Evolutionary conservation across 2,888 invertebrate genomes (phyloP).

Genomic region (Neoscelio sp.): DNA sequence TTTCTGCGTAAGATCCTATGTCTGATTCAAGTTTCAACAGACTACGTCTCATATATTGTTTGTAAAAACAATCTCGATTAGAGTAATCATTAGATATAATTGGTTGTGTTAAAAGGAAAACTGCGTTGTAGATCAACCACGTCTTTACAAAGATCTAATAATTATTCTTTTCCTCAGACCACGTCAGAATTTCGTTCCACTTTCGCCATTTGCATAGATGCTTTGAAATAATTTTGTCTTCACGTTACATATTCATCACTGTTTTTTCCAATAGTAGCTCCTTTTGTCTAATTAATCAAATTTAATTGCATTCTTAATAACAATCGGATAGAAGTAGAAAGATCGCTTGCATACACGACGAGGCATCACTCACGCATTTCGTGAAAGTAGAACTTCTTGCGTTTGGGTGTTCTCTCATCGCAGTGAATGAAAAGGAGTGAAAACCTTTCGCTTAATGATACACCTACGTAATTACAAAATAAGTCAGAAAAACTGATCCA

Average conservation of each 20-base stretch:
- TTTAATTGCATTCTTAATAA: slow-evolving; percentile 33
- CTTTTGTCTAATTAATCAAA: slow-evolving; percentile 40
- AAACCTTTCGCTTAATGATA: slow-evolving; percentile 10
- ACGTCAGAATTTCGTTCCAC: slow-evolving; percentile 10
- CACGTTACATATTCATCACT: background rate
- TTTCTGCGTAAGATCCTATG: no score
- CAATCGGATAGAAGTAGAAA: slow-evolving; percentile 27
- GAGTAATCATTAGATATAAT: no score
- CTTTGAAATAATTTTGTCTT: background rate
- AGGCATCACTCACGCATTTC: slow-evolving; percentile 25
- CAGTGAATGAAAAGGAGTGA: slow-evolving; percentile 20
- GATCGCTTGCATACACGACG: background rate
- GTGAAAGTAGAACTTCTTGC: slow-evolving; percentile 30
- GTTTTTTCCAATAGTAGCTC: no score
- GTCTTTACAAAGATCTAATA: background rate
- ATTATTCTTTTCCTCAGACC: background rate
- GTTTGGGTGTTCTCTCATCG: slow-evolving; percentile 4
- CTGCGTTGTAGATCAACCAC: no score
- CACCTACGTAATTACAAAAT: background rate
- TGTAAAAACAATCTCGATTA: no score
- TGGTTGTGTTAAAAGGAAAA: no score
- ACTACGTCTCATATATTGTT: no score
- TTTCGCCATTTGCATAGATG: slow-evolving; percentile 24
- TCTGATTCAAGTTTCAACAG: no score
- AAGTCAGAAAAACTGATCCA: slow-evolving; percentile 1